phyloP scores from a whole-genome alignment of 1,140 invertebrate species.

The Plodia interpunctella region DNA sequence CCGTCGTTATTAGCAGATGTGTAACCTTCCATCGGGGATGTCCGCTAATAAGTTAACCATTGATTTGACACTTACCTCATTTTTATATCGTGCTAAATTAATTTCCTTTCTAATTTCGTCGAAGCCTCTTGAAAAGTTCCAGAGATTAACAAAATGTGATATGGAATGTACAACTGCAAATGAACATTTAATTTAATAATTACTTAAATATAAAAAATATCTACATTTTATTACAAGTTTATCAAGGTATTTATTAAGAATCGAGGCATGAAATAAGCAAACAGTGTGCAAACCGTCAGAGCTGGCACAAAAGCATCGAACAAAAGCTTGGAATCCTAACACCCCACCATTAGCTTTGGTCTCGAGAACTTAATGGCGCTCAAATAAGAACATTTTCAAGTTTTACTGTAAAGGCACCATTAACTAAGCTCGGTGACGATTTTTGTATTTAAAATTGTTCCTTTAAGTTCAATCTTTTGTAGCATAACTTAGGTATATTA shows the following conservation, averaged over 20 bases:
- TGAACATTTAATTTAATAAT: no score
- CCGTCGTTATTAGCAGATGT: no score
- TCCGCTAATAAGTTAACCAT: no score
- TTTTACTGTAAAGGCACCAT: conserved; percentile 21
- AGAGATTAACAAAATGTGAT: conserved; percentile 64
- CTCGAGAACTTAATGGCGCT: conserved; percentile 63
- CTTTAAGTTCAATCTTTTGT: no score
- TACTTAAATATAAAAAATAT: no score
- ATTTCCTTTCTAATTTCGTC: conserved; percentile 49
- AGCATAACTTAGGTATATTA: no score
- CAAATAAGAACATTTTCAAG: conserved; percentile 28
- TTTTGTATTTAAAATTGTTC: background rate
- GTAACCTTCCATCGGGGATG: no score
- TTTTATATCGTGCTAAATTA: conserved; percentile 59
- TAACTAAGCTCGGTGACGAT: background rate
- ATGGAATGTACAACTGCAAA: conserved; percentile 67
- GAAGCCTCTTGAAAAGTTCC: conserved; percentile 65
- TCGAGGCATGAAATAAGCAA: conserved; percentile 7
- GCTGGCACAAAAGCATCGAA: conserved; percentile 19
- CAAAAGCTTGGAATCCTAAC: conserved; percentile 29
- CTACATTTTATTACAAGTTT: no score
- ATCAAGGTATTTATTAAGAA: background rate
- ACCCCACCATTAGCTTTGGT: conserved; percentile 60
- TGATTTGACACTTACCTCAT: conserved; percentile 51
- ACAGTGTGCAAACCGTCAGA: conserved; percentile 6